Percentiles rank a stretch among this genome's conserved stretches.
Evolutionary conservation across 2,113 vertebrate genomes (phyloP).

Genomic region (Anoplopoma fimbria): DNA sequence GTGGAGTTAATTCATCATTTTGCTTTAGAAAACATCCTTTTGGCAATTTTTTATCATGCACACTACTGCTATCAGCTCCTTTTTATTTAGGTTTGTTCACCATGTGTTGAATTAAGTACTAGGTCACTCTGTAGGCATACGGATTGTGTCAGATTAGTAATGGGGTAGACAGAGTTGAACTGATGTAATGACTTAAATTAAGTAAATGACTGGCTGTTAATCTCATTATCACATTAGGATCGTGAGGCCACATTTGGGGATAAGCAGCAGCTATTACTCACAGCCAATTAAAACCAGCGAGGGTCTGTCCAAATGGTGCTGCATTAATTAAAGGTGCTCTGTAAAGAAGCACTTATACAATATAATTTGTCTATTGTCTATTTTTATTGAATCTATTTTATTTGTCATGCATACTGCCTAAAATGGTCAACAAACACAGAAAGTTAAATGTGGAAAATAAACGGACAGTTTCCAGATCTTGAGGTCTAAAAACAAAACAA

Average conservation of each 20-base stretch:
- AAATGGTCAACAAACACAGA: slow-evolving; percentile 1
- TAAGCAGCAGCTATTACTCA: slow-evolving; percentile 40
- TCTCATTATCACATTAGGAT: slow-evolving; percentile 64
- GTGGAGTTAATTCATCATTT: slow-evolving; percentile 39
- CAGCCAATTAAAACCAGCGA: slow-evolving; percentile 23
- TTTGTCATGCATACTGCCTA: background rate
- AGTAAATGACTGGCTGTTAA: slow-evolving; percentile 46
- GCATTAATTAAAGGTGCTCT: background rate
- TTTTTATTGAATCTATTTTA: background rate
- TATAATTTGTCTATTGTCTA: background rate
- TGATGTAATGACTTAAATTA: slow-evolving; percentile 60
- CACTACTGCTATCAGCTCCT: slow-evolving; percentile 49
- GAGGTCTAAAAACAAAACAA: slow-evolving; percentile 28
- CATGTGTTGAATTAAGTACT: slow-evolving; percentile 62
- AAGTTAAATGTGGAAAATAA: slow-evolving; percentile 28
- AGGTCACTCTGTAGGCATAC: slow-evolving; percentile 56
- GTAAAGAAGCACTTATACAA: background rate
- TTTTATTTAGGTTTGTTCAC: slow-evolving; percentile 33
- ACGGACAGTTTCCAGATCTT: slow-evolving; percentile 27
- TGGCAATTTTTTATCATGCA: slow-evolving; percentile 23
- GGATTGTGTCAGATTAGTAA: slow-evolving; percentile 53
- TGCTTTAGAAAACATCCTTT: slow-evolving; percentile 22
- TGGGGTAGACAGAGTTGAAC: slow-evolving; percentile 23
- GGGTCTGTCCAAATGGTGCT: background rate
- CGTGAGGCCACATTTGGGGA: slow-evolving; percentile 15